A percentile compares a stretch with the other conserved stretches of the same genome.
Conservation (phyloP, 2,113 vertebrate species). For the Tyrannus savana region DNA sequence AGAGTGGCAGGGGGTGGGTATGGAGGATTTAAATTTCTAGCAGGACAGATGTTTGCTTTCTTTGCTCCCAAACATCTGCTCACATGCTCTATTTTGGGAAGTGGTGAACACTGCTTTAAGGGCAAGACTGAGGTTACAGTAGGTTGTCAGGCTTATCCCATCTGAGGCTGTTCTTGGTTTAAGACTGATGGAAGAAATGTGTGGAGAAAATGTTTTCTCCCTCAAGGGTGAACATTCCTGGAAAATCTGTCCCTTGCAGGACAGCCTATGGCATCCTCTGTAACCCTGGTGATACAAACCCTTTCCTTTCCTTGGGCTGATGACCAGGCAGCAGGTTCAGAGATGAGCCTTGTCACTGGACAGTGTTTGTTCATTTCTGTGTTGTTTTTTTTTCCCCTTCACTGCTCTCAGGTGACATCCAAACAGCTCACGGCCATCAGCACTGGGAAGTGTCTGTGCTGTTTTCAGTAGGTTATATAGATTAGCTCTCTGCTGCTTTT, state of each 20-base stretch:
- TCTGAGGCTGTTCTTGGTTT: background rate
- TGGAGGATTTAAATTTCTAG: background rate
- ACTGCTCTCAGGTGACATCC: fast-evolving
- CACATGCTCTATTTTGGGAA: background rate
- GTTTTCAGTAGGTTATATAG: background rate
- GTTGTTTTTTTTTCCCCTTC: no score
- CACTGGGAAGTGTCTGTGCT: background rate
- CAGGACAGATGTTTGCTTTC: conserved; percentile 37
- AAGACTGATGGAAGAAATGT: background rate
- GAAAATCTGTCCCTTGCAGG: background rate
- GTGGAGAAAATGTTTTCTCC: background rate
- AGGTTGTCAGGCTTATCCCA: background rate
- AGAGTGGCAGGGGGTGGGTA: background rate
- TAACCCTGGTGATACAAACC: background rate
- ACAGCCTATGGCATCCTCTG: background rate
- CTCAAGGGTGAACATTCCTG: background rate
- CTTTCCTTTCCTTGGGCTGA: background rate
- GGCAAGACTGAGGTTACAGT: background rate
- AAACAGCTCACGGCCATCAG: background rate
- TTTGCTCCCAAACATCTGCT: conserved; percentile 43
- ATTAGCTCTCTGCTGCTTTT: background rate
- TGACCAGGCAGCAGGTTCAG: background rate
- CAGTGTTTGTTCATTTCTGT: background rate
- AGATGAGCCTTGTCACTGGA: background rate
- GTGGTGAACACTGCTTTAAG: background rate